A percentile compares a stretch with the other conserved stretches of the same genome.
phyloP scores from a whole-genome alignment of 2,797 vertebrate species.

The Cyprinella venusta region DNA sequence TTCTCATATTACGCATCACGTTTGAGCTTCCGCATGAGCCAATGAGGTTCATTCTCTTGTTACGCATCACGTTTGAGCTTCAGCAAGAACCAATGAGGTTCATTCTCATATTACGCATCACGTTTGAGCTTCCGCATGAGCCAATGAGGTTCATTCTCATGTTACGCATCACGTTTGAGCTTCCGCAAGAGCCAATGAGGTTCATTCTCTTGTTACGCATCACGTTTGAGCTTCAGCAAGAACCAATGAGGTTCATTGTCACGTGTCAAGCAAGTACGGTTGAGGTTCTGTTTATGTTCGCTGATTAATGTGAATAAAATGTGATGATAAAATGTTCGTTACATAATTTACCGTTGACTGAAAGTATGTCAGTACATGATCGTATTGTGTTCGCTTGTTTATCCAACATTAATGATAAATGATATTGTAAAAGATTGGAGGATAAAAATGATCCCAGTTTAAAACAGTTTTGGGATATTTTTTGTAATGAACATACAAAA shows the following conservation, averaged over 20 bases:
- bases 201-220: fast-evolving
- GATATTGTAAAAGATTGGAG: not conserved
- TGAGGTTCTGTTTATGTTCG: not conserved
- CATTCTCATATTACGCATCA: no score
- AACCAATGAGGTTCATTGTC: no score
- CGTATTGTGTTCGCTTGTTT: not conserved
- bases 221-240: fast-evolving
- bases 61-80: no score
- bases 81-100: no score
- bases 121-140: no score
- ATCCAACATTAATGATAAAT: not conserved
- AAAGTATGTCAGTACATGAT: not conserved
- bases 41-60: no score
- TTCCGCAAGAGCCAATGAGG: no score
- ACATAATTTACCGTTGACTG: not conserved
- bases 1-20: no score
- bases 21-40: no score
- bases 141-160: no score
- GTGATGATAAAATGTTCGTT: not conserved
- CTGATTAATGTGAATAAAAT: not conserved
- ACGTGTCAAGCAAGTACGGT: not conserved
- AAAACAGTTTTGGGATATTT: not conserved
- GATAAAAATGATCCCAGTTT: not conserved
- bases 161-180: no score
- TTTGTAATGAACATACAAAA: not conserved